Conservation (phyloP, 2,797 vertebrate genomes). For the Merluccius polli region DNA sequence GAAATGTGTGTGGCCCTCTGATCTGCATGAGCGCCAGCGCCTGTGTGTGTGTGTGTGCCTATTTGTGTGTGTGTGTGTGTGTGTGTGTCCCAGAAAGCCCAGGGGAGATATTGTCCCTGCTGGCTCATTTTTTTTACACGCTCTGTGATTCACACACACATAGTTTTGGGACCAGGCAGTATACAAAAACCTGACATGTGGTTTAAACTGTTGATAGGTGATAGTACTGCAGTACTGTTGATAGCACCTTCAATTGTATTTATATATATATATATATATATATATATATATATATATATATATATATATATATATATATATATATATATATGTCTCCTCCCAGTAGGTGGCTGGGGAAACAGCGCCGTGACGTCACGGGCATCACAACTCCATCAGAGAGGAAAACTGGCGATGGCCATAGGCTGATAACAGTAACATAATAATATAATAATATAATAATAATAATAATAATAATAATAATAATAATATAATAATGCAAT, state of each 20-base stretch:
- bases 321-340: too few species aligned
- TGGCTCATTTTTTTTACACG: not conserved
- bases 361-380: not conserved
- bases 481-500: not conserved
- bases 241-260: too few species aligned
- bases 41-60: not conserved
- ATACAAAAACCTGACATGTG: not conserved
- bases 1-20: not conserved
- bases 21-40: not conserved
- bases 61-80: not conserved
- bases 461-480: too few species aligned
- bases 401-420: not conserved
- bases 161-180: too few species aligned
- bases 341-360: not conserved
- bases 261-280: too few species aligned
- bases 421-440: not conserved
- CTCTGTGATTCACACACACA: not conserved
- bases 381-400: not conserved
- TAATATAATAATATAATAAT: too few species aligned
- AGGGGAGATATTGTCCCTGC: not conserved
- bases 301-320: too few species aligned
- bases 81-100: not conserved
- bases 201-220: not conserved
- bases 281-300: too few species aligned
- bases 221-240: not conserved